A percentile compares a stretch with the other conserved stretches of the same genome.
Conservation (phyloP, 1,140 invertebrate species). For the Oncopodura yosiiana region DNA sequence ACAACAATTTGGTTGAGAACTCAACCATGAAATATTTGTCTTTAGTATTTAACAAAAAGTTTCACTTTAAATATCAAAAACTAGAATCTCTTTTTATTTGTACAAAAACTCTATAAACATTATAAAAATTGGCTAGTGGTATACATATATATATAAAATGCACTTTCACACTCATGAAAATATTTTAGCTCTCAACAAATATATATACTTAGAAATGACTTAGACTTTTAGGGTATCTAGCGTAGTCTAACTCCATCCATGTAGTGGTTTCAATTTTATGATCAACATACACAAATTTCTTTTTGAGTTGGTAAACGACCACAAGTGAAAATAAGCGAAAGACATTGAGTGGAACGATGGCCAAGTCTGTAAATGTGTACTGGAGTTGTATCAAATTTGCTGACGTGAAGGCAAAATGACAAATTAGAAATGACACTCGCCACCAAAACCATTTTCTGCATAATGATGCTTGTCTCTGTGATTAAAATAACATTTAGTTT, state of each 20-base stretch:
- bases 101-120: too few relatives aligned
- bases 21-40: too few relatives aligned
- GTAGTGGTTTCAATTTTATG: background rate
- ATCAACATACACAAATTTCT: conserved; percentile 4
- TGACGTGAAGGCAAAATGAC: background rate
- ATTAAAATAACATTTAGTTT: background rate
- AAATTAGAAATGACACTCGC: background rate
- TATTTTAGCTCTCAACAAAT: too few relatives aligned
- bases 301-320: conserved; percentile 11
- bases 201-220: too few relatives aligned
- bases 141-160: too few relatives aligned
- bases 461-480: conserved; percentile 3
- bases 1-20: too few relatives aligned
- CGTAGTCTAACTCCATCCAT: background rate
- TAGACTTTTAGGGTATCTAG: too few relatives aligned
- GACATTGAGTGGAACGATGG: conserved; percentile 10
- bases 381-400: conserved; percentile 16
- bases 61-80: too few relatives aligned
- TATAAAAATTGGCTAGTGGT: too few relatives aligned
- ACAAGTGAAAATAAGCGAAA: conserved; percentile 14
- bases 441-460: conserved; percentile 22
- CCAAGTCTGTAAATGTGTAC: conserved; percentile 13
- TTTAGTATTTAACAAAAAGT: too few relatives aligned
- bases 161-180: too few relatives aligned
- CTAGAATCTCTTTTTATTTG: too few relatives aligned